Evolutionary conservation across 2,113 vertebrate genomes (phyloP).

Genomic region (Brienomyrus brachyistius): DNA sequence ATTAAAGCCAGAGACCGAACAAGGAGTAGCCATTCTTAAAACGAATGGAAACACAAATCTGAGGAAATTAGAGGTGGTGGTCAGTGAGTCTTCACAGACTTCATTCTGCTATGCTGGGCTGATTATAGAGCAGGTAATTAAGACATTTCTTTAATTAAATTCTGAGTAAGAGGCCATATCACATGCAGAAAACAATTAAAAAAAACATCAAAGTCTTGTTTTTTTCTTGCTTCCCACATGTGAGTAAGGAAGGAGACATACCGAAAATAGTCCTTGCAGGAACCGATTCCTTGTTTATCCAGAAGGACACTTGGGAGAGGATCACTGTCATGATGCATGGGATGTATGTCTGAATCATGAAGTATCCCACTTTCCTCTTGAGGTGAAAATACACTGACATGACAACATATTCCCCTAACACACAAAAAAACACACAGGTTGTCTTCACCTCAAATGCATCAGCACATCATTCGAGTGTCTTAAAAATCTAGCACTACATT

Average conservation of each 20-base stretch:
- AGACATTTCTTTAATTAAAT: not conserved
- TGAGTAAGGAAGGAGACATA: slow-evolving; percentile 57
- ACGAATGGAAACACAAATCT: not conserved
- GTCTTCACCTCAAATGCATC: not conserved
- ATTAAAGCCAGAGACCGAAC: not conserved
- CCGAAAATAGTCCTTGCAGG: slow-evolving; percentile 96
- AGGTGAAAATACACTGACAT: slow-evolving; percentile 97
- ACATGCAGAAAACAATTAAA: not conserved
- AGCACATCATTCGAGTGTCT: not conserved
- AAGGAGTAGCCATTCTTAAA: not conserved
- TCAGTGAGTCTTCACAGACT: not conserved
- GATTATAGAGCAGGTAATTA: not conserved
- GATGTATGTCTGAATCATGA: slow-evolving; percentile 99
- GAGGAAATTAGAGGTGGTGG: not conserved
- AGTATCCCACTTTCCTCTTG: slow-evolving; percentile 97
- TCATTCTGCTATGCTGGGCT: not conserved
- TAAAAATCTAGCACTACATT: not conserved
- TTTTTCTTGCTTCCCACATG: slow-evolving; percentile 19
- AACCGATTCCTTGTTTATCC: slow-evolving; percentile 99
- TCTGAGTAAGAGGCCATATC: not conserved
- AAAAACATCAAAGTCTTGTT: not conserved
- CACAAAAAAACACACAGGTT: slow-evolving; percentile 31
- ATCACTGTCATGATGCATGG: slow-evolving; percentile 99
- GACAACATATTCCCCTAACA: slow-evolving; percentile 92
- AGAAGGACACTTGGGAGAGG: slow-evolving; percentile 99